Conservation (phyloP, 2,113 vertebrate genomes). For the Silurus meridionalis region DNA sequence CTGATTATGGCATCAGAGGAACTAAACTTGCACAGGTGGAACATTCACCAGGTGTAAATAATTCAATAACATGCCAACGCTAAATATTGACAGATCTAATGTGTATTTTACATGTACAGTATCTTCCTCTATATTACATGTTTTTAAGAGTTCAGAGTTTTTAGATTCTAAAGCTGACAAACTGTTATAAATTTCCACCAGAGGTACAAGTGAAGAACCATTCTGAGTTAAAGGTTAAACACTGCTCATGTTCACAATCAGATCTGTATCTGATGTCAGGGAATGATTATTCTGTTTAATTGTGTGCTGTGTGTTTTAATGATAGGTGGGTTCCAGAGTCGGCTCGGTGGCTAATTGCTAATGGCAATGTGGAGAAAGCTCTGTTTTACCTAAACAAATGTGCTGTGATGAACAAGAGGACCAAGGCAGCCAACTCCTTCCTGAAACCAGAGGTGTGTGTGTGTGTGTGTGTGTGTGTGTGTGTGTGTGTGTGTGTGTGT, state of each 20-base stretch:
- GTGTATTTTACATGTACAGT: too few species aligned
- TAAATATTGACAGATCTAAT: not conserved
- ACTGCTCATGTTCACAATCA: not conserved
- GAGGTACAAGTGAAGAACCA: not conserved
- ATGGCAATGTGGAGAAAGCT: slow-evolving; percentile 77
- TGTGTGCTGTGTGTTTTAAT: not conserved
- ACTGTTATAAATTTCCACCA: not conserved
- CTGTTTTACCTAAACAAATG: slow-evolving; percentile 77
- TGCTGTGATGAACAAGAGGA: slow-evolving; percentile 75
- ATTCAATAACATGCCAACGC: not conserved
- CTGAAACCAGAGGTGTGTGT: slow-evolving; percentile 74
- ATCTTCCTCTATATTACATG: too few species aligned
- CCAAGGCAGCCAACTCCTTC: slow-evolving; percentile 45
- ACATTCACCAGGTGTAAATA: not conserved
- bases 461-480: too few species aligned
- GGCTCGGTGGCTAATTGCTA: slow-evolving; percentile 87
- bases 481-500: too few species aligned
- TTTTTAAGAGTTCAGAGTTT: not conserved
- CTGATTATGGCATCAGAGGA: not conserved
- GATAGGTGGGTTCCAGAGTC: slow-evolving; percentile 90
- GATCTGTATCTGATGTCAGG: not conserved
- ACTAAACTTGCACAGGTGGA: not conserved
- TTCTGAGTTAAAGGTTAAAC: not conserved
- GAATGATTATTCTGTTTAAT: not conserved
- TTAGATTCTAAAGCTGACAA: not conserved